A percentile compares a stretch with the other conserved stretches of the same genome.
Conservation (phyloP, 1,140 invertebrate species). For the Pogonomyrmex barbatus region DNA sequence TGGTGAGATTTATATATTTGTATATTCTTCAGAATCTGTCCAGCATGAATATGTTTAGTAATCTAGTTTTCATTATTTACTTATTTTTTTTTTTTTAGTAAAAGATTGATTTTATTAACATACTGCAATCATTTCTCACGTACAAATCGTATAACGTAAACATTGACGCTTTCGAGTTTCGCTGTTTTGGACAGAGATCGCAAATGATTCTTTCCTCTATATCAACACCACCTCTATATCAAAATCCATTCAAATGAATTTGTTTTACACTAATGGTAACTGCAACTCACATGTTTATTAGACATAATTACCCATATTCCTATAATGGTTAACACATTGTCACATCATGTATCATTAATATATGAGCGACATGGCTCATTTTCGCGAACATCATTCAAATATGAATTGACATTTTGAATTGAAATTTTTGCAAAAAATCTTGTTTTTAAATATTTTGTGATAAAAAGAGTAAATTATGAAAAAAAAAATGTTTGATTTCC, state of each 20-base stretch:
- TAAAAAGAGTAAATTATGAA: background rate
- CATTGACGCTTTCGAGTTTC: background rate
- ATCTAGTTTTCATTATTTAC: background rate
- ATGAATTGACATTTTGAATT: background rate
- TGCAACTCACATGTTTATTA: slow-evolving; percentile 18
- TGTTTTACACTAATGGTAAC: slow-evolving; percentile 4
- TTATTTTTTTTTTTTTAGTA: background rate
- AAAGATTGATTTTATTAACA: slow-evolving; percentile 7
- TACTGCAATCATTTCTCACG: background rate
- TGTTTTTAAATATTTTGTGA: background rate
- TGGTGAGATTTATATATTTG: slow-evolving; percentile 28
- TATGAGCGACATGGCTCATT: background rate
- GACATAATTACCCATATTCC: background rate
- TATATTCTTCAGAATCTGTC: background rate
- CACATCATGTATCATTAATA: background rate
- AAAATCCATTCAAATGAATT: slow-evolving; percentile 12
- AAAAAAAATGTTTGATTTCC: background rate
- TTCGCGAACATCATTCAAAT: background rate
- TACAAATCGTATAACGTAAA: slow-evolving; percentile 30
- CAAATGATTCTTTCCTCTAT: background rate
- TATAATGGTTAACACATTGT: background rate
- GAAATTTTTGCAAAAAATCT: background rate
- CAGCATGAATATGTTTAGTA: background rate
- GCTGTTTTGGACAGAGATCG: background rate
- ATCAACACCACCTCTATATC: too few relatives aligned